phyloP scores from a whole-genome alignment of 2,113 vertebrate genomes.

The Colossoma macropomum region DNA sequence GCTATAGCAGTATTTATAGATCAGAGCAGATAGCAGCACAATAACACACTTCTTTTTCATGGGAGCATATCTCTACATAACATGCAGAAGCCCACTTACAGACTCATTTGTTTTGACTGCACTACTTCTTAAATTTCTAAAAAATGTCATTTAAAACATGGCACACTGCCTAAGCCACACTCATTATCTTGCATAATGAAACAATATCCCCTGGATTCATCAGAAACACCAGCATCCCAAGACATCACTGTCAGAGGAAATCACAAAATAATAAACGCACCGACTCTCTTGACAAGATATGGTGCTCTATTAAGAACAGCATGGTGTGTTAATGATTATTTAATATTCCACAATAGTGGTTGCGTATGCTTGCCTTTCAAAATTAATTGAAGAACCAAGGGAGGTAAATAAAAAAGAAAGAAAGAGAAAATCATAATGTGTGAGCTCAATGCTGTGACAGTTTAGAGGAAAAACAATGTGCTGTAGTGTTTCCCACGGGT shows the following conservation, averaged over 20 bases:
- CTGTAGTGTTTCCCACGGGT: no score
- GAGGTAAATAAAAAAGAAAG: neutral
- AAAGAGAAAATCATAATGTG: neutral
- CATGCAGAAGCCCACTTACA: neutral
- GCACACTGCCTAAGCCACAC: neutral
- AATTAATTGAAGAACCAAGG: neutral
- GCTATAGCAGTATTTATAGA: constrained; percentile 48
- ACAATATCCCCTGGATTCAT: neutral
- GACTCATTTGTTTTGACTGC: neutral
- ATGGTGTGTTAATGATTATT: neutral
- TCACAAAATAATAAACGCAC: neutral
- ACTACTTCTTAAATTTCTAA: neutral
- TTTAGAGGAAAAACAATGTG: neutral
- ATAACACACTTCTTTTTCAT: constrained; percentile 3
- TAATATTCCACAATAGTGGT: neutral
- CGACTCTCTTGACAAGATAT: neutral
- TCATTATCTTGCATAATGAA: neutral
- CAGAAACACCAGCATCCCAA: neutral
- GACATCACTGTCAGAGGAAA: neutral
- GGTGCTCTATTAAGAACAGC: neutral
- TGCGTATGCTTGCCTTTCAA: neutral
- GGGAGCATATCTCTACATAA: neutral
- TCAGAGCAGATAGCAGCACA: constrained; percentile 5
- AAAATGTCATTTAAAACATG: neutral
- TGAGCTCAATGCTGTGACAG: neutral